Evolutionary conservation across 2,113 vertebrate species (phyloP).

Genomic region (Candoia aspera): DNA sequence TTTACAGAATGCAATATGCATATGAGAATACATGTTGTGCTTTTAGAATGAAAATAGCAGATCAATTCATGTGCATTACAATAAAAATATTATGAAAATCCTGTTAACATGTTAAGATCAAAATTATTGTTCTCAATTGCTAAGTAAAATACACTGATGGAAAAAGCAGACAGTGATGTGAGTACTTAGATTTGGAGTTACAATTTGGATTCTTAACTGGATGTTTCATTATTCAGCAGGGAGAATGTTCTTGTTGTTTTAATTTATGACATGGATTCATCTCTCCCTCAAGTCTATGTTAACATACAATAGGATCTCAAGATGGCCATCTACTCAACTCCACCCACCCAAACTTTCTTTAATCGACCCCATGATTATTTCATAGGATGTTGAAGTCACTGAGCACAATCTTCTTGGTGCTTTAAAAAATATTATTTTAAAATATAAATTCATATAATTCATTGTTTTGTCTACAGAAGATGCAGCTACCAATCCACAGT

Average conservation of each 20-base stretch:
- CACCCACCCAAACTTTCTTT: background rate
- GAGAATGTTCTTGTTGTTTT: background rate
- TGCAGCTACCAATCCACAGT: background rate
- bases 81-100: background rate
- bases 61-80: background rate
- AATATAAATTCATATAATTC: background rate
- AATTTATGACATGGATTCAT: background rate
- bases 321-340: background rate
- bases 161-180: background rate
- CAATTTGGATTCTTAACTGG: background rate
- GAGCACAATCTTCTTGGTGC: background rate
- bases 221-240: background rate
- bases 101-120: background rate
- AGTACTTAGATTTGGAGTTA: background rate
- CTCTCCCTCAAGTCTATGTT: background rate
- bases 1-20: background rate
- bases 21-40: background rate
- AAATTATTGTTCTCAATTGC: background rate
- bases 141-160: background rate
- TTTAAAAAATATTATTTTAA: background rate
- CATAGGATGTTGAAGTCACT: background rate
- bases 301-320: background rate
- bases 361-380: background rate
- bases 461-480: background rate
- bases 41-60: background rate